Base-by-base conservation (phyloP, 2,113 vertebrate species). In the Ceyx cyanopectus region DNA sequence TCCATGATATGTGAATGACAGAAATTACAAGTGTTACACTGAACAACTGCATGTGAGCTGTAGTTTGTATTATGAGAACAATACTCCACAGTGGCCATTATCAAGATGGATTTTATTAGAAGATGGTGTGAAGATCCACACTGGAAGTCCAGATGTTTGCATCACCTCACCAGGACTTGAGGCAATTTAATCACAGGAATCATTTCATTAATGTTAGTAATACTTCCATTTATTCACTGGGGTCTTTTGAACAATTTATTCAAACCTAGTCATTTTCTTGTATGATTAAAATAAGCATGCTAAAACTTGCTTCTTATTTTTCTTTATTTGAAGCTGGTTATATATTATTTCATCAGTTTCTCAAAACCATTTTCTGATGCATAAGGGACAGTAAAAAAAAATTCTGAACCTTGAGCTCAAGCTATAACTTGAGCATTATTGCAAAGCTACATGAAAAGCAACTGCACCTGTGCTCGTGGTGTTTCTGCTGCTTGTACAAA, bases 51-150 rank as follows among this genome's bases (percentile, higher is more conserved):
- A 54, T 21, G 2, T 9, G 61, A 87, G 27, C 65, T 80, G 9
- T 63, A 63, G 81, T 89, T 68, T 80, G 9, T 68, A 60, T 85
- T 89, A 57, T 83, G 34, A 60, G 60, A 83, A 29, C 58, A 54
- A 22, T 74, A 81, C 24, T 83, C 61, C 65, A 93, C 29, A 63
- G 69, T 74, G 82, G 14, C 56, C 53, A 12, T 86, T 75, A 65
- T 37, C 73, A 93, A 93, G 88, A 78, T 86, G 53, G 50, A 84
- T 83, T 95, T 96, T 86, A 88, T 90, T 86, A 78, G 74, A 84
- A 78, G 40, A 26, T 53, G 91, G 13, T 69, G 29, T 87, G 90
- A 72, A 92, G 68, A 68, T 81, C 73, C 78, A 7, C 22, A 11
- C 43, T 68, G 56, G 48, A 86, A 92, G 70, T 80, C 51, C 79